Conservation (phyloP, 2,797 vertebrate genomes). For the Phrynocephalus vlangalii region DNA sequence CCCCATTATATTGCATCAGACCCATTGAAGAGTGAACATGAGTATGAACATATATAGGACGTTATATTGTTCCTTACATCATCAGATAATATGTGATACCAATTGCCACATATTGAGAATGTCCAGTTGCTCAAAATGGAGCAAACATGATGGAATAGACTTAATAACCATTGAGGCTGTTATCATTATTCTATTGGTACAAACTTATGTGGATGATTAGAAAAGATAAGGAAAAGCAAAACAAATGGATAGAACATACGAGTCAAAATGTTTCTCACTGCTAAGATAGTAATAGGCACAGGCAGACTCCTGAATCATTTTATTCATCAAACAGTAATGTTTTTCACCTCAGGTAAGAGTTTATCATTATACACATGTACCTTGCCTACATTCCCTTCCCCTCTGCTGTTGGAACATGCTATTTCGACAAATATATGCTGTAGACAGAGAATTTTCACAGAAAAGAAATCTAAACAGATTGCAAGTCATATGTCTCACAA, state of each 20-base stretch:
- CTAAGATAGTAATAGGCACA: slow-evolving; percentile 30
- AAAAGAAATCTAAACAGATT: slow-evolving; percentile 52
- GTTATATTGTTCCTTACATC: not conserved
- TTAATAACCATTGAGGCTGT: slow-evolving; percentile 48
- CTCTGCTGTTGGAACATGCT: slow-evolving; percentile 59
- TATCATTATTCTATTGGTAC: not conserved
- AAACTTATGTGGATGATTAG: slow-evolving; percentile 37
- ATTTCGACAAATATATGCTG: not conserved
- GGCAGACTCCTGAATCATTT: slow-evolving; percentile 48
- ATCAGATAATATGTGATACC: not conserved
- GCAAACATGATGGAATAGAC: slow-evolving; percentile 13
- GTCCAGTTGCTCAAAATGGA: slow-evolving; percentile 43
- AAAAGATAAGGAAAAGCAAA: slow-evolving; percentile 38
- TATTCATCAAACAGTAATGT: slow-evolving; percentile 59
- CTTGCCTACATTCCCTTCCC: slow-evolving; percentile 42
- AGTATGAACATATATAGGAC: not conserved
- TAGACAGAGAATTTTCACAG: slow-evolving; percentile 49
- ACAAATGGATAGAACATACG: slow-evolving; percentile 25
- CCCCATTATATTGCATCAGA: not conserved
- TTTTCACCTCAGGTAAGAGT: slow-evolving; percentile 56
- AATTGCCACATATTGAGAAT: not conserved
- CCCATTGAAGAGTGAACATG: not conserved
- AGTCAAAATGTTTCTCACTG: slow-evolving; percentile 41
- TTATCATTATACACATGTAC: slow-evolving; percentile 58
- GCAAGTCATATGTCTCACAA: slow-evolving; percentile 60